Conservation (phyloP, 2,113 vertebrate genomes). For the Heterotis niloticus region DNA sequence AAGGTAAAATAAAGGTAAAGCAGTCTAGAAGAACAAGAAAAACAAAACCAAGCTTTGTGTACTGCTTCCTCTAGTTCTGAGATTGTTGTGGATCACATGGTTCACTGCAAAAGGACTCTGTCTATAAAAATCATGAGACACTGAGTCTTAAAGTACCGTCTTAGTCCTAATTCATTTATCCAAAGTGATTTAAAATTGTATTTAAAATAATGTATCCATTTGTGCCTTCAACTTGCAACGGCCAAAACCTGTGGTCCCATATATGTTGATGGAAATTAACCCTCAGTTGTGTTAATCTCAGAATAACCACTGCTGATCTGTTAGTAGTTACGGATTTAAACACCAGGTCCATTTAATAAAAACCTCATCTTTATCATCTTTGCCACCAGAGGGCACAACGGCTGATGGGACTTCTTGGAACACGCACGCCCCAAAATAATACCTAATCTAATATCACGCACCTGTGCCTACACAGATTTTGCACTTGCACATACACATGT, state of each 20-base stretch:
- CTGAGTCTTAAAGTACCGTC: too few species aligned
- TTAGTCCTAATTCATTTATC: too few species aligned
- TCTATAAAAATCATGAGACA: not conserved
- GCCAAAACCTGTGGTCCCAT: too few species aligned
- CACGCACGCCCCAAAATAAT: not conserved
- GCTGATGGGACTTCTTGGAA: not conserved
- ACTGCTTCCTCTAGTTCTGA: too few species aligned
- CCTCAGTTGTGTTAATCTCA: not conserved
- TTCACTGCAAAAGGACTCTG: not conserved
- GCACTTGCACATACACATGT: not conserved
- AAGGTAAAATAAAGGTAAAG: slow-evolving; percentile 9
- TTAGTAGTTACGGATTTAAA: slow-evolving; percentile 28
- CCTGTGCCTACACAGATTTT: not conserved
- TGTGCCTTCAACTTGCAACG: too few species aligned
- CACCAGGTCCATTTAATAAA: slow-evolving; percentile 10
- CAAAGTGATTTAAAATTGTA: too few species aligned
- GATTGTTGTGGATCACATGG: too few species aligned
- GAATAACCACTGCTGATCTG: slow-evolving; percentile 6
- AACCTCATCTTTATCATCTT: slow-evolving; percentile 1
- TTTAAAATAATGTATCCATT: too few species aligned
- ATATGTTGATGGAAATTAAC: too few species aligned
- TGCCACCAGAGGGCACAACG: not conserved
- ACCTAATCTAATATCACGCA: not conserved
- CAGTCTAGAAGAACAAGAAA: slow-evolving; percentile 10
- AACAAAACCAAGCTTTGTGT: not conserved